Evolutionary conservation across 2,888 invertebrate species (phyloP).

Genomic region (Tiliacea aurago): DNA sequence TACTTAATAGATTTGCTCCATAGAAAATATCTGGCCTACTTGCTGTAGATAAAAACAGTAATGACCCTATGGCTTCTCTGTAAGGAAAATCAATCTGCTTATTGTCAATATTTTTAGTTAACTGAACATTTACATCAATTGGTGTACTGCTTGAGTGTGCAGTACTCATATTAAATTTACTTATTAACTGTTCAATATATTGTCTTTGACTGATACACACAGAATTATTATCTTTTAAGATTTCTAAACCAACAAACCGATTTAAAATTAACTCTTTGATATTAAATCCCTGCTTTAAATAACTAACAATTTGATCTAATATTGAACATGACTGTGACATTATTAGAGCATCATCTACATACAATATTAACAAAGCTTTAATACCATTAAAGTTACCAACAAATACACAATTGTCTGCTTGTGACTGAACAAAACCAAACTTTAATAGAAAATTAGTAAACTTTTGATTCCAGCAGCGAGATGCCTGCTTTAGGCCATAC

Average conservation of each 20-base stretch:
- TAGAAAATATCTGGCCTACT: too few relatives aligned
- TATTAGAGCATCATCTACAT: background rate
- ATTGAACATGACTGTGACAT: background rate
- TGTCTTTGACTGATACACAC: background rate
- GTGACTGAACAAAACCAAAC: conserved; percentile 10
- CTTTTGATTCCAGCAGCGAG: background rate
- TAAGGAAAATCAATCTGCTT: too few relatives aligned
- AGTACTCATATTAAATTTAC: too few relatives aligned
- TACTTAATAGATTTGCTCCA: too few relatives aligned
- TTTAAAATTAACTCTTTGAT: too few relatives aligned
- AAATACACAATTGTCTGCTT: conserved; percentile 9
- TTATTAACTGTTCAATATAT: too few relatives aligned
- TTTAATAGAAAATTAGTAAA: background rate
- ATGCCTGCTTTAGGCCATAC: background rate
- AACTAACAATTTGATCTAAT: background rate
- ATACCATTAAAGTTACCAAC: background rate
- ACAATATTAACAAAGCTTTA: background rate
- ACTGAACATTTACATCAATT: too few relatives aligned
- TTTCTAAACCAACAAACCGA: too few relatives aligned
- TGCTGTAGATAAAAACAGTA: too few relatives aligned
- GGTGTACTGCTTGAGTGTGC: too few relatives aligned
- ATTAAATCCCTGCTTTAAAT: background rate
- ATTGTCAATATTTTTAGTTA: too few relatives aligned
- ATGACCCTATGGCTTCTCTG: too few relatives aligned
- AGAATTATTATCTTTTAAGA: background rate